A percentile compares a stretch with the other conserved stretches of the same genome.
Evolutionary conservation across 2,113 vertebrate species (phyloP).

Genomic region (Sminthopsis crassicaudata): DNA sequence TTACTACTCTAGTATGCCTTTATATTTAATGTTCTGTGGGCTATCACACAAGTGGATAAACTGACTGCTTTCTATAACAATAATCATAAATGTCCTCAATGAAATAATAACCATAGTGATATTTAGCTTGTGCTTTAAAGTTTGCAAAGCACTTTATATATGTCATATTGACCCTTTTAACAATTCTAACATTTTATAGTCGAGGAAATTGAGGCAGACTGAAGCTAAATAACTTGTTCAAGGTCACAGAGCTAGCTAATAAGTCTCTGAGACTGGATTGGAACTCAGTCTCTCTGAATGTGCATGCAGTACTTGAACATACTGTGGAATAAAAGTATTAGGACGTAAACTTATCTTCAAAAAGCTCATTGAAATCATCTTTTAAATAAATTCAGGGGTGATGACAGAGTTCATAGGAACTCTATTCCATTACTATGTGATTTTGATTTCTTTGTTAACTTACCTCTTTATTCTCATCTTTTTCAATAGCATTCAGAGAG

Average conservation of each 20-base stretch:
- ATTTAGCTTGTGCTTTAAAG: not conserved
- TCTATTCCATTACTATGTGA: not conserved
- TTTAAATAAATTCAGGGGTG: not conserved
- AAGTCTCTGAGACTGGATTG: not conserved
- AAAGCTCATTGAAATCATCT: not conserved
- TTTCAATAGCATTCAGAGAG: not conserved
- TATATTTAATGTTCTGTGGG: not conserved
- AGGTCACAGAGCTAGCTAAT: not conserved
- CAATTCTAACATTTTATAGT: not conserved
- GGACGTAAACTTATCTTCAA: not conserved
- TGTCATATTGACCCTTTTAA: not conserved
- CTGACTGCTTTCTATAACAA: not conserved
- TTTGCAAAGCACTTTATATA: not conserved
- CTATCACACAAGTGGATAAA: not conserved
- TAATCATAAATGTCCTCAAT: not conserved
- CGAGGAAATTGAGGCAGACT: not conserved
- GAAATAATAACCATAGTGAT: not conserved
- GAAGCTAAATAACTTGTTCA: not conserved
- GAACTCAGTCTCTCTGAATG: not conserved
- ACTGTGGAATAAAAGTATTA: not conserved
- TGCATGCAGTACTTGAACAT: not conserved
- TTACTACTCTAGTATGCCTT: not conserved
- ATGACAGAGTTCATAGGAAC: not conserved
- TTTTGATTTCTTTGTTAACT: not conserved
- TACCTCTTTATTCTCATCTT: not conserved